Conservation (phyloP, 2,888 invertebrate species). For the Trissolcus japonicus region DNA sequence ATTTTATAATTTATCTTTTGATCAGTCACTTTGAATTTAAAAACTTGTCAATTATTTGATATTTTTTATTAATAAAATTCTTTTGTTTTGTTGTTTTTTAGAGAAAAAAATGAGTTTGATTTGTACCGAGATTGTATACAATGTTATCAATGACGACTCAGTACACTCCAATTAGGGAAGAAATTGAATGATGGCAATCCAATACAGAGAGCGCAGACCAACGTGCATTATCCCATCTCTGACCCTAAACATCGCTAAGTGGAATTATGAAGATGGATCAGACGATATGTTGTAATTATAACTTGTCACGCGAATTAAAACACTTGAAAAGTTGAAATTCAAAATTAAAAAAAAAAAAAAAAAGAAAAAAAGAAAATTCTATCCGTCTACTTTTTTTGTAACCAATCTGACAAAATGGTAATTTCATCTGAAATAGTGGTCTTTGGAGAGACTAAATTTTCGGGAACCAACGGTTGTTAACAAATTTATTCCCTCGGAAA, state of each 20-base stretch:
- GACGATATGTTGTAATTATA: not conserved
- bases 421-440: too few species aligned
- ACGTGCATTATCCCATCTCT: conserved; percentile 38
- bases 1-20: too few species aligned
- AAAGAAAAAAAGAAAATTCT: too few species aligned
- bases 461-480: too few species aligned
- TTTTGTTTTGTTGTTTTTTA: not conserved
- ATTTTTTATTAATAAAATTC: too few species aligned
- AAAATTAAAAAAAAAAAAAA: too few species aligned
- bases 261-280: not conserved
- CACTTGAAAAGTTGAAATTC: not conserved
- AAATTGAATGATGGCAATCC: conserved; percentile 48
- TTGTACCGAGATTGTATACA: too few species aligned
- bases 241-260: conserved; percentile 16
- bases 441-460: too few species aligned
- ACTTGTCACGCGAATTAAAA: not conserved
- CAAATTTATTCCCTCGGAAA: too few species aligned
- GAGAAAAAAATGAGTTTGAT: conserved; percentile 3
- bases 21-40: too few species aligned
- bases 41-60: too few species aligned
- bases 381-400: not conserved
- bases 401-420: conserved; percentile 1
- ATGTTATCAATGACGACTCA: conserved; percentile 7
- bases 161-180: conserved; percentile 27
- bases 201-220: conserved; percentile 19